Evolutionary conservation across 37 sponge, comb jelly and placozoan species (phyloP).

Genomic region (Tethya wilhelma): DNA sequence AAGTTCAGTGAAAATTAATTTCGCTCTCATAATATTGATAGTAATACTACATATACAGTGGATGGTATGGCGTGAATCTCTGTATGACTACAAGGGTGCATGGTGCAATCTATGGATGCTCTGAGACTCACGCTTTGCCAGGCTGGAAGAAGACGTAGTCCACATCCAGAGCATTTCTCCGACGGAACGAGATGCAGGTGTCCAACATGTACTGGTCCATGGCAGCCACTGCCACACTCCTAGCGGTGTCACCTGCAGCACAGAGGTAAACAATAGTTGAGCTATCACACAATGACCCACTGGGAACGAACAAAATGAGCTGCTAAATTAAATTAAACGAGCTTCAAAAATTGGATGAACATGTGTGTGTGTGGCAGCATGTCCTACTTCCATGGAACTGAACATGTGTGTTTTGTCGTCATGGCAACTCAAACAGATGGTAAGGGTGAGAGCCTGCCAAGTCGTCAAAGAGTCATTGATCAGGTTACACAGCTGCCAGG

Average conservation of each 20-base stretch:
- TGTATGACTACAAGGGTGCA: not conserved
- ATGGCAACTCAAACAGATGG: not conserved
- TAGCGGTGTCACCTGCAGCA: slow-evolving; percentile 17
- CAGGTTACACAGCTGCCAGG: too few species aligned
- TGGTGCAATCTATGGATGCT: not conserved
- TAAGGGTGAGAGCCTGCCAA: too few species aligned
- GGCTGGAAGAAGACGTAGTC: slow-evolving; percentile 70
- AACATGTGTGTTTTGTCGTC: too few species aligned
- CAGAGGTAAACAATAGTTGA: not conserved
- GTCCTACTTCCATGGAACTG: not conserved
- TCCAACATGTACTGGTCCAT: slow-evolving; percentile 32
- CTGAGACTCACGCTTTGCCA: slow-evolving; percentile 35
- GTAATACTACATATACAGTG: not conserved
- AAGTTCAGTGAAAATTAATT: too few species aligned
- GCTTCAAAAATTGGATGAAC: not conserved
- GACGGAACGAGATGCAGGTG: slow-evolving; percentile 60
- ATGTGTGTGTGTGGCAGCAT: not conserved
- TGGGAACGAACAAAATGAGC: too few species aligned
- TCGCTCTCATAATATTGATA: too few species aligned
- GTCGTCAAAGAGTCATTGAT: too few species aligned
- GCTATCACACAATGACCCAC: not conserved
- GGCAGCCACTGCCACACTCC: slow-evolving; percentile 24
- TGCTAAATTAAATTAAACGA: too few species aligned
- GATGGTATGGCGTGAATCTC: too few species aligned
- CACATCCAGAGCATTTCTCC: slow-evolving; percentile 11